Evolutionary conservation across 2,113 vertebrate species (phyloP), one percentile per base, ranked within the genome.

Genomic region (Paralichthys olivaceus): DNA sequence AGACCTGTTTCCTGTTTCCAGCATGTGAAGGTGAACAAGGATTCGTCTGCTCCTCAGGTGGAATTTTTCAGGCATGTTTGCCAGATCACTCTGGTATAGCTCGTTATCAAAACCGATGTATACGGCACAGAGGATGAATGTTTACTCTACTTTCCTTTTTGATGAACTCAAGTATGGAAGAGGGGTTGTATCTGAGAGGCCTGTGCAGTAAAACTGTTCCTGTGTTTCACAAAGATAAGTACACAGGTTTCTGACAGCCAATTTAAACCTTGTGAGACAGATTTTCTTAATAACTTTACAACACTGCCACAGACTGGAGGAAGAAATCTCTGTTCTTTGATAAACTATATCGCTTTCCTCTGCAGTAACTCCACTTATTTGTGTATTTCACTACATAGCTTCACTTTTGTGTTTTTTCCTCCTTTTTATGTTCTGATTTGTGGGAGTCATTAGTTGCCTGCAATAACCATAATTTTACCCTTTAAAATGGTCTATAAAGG

Each of bases 251-350:
- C 66, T 73, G 76, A 77, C 69, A 72, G 79, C 56, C 56, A 84
- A 74, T 72, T 80, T 66, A 54, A n/a, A 29, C 20, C 22, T 14
- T 7, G 57, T n/a, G 58, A 57, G 58, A 47, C 37, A 57, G 45
- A 55, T 32, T 54, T 69, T 54, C 29, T 62, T 75, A 29, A 23
- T 81, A 32, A 53, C 13, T 58, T 58, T 28, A 47, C 15, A 73
- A 37, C 29, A 6, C 32, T 23, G 32, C 43, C 25, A 54, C 19
- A 26, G 15, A 67, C 29, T 40, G 66, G 26, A 77, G 29, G 49
- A 74, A 49, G 34, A 89, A 43, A 63, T 68, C 72, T 70, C 51
- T 65, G 37, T 65, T 71, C 79, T 79, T 70, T 88, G 74, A 86
- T 81, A 75, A 77, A 65, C 72, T 84, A 53, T 29, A 55, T 66